A percentile compares a stretch with the other conserved stretches of the same genome.
Evolutionary conservation across 1,140 invertebrate species (phyloP).

Genomic region (Drosophila grimshawi): DNA sequence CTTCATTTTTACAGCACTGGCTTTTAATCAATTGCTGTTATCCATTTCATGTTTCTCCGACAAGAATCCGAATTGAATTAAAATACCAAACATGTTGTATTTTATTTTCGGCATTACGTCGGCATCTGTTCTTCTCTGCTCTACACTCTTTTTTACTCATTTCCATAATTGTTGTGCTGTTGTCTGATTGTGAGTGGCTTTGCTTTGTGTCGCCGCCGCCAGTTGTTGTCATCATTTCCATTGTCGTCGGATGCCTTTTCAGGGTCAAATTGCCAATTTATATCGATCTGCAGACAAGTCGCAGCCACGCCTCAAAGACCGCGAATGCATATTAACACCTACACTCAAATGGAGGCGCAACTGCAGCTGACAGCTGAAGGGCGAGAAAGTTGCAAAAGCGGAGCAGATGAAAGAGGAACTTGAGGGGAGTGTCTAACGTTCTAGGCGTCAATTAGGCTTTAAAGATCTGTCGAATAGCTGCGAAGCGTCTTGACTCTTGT

Average conservation of each 20-base stretch:
- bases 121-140: constrained; percentile 24
- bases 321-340: constrained; percentile 59
- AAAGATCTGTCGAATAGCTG: constrained; percentile 63
- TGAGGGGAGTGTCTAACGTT: constrained; percentile 41
- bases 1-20: not conserved
- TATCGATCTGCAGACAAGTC: constrained; percentile 55
- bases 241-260: constrained; percentile 40
- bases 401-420: not conserved
- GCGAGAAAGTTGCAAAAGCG: not conserved
- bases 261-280: constrained; percentile 76
- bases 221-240: constrained; percentile 20
- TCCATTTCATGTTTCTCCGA: constrained; percentile 52
- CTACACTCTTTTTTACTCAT: constrained; percentile 37
- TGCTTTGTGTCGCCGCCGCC: constrained; percentile 57
- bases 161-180: constrained; percentile 72
- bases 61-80: constrained; percentile 64
- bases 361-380: constrained; percentile 14
- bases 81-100: constrained; percentile 65
- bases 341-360: constrained; percentile 23
- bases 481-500: constrained; percentile 71
- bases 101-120: constrained; percentile 14
- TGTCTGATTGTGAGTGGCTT: constrained; percentile 50
- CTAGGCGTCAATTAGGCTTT: constrained; percentile 74
- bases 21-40: constrained; percentile 36
- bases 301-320: constrained; percentile 30